Evolutionary conservation across 2,113 vertebrate species (phyloP).

Genomic region (Tricholaema leucomelas): DNA sequence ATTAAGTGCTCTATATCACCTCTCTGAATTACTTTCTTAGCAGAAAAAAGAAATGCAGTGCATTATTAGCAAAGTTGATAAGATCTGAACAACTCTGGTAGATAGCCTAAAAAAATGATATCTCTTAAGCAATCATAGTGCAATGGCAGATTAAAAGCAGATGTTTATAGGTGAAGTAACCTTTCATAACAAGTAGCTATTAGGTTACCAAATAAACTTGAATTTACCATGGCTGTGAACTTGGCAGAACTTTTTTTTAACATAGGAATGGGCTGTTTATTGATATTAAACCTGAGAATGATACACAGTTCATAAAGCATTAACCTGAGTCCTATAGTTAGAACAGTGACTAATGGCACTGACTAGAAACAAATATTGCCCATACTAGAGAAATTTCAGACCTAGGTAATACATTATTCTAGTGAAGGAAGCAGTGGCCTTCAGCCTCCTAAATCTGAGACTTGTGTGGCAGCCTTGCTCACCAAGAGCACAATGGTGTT

Average conservation of each 20-base stretch:
- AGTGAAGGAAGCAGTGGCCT: background rate
- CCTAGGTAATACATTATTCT: background rate
- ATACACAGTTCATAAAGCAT: background rate
- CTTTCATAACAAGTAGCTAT: conserved; percentile 33
- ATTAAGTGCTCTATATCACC: background rate
- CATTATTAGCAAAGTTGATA: conserved; percentile 13
- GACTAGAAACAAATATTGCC: background rate
- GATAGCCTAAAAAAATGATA: background rate
- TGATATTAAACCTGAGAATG: conserved; percentile 36
- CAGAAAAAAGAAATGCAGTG: background rate
- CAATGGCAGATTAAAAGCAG: conserved; percentile 60
- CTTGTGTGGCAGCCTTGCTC: background rate
- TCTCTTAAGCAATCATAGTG: conserved; percentile 20
- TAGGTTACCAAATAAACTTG: conserved; percentile 54
- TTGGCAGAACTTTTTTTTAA: background rate
- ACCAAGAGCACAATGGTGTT: background rate
- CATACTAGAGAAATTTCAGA: background rate
- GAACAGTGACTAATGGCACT: background rate
- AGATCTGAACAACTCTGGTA: conserved; percentile 13
- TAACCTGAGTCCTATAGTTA: background rate
- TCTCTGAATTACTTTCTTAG: background rate
- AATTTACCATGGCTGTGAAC: conserved; percentile 50
- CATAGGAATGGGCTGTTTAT: conserved; percentile 18
- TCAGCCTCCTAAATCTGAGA: background rate
- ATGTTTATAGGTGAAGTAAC: conserved; percentile 36